A percentile compares a stretch with the other conserved stretches of the same genome.
Evolutionary conservation across 2,888 invertebrate species (phyloP).

Genomic region (Melieria picta): DNA sequence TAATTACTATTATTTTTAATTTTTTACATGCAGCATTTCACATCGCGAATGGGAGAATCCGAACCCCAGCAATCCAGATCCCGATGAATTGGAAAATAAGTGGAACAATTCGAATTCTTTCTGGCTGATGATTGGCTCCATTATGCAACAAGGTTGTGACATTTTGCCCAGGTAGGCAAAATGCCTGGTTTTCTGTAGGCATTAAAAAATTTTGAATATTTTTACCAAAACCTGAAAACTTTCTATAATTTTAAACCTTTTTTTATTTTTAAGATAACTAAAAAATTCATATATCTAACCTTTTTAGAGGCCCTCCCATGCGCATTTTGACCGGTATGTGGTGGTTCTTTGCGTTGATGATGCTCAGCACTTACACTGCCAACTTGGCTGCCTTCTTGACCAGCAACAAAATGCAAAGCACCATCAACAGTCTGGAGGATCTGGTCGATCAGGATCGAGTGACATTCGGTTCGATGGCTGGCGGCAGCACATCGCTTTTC

Average conservation of each 20-base stretch:
- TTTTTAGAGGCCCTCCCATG: slow-evolving; percentile 83
- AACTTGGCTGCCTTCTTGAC: slow-evolving; percentile 94
- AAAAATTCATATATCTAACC: slow-evolving; percentile 36
- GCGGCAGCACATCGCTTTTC: slow-evolving; percentile 91
- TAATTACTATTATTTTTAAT: neutral
- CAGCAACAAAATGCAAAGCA: slow-evolving; percentile 86
- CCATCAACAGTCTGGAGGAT: slow-evolving; percentile 90
- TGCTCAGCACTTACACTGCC: slow-evolving; percentile 93
- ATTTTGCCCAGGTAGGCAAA: slow-evolving; percentile 82
- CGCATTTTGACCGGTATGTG: slow-evolving; percentile 88
- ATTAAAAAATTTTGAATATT: no score
- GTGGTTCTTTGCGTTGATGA: slow-evolving; percentile 94
- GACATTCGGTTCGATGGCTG: slow-evolving; percentile 89
- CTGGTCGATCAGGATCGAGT: slow-evolving; percentile 92
- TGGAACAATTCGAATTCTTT: slow-evolving; percentile 88
- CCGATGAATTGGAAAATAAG: slow-evolving; percentile 87
- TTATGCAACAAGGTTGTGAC: slow-evolving; percentile 95
- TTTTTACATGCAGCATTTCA: slow-evolving; percentile 71
- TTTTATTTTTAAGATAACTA: neutral
- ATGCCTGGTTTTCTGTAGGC: no score
- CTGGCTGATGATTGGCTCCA: slow-evolving; percentile 92
- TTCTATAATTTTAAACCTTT: neutral
- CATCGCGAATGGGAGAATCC: slow-evolving; percentile 95
- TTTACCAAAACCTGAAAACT: no score
- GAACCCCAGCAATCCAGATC: slow-evolving; percentile 86